Evolutionary conservation across 2,888 invertebrate genomes (phyloP), one percentile per base, ranked within the genome.

Genomic region (Iselma pallidipennis): DNA sequence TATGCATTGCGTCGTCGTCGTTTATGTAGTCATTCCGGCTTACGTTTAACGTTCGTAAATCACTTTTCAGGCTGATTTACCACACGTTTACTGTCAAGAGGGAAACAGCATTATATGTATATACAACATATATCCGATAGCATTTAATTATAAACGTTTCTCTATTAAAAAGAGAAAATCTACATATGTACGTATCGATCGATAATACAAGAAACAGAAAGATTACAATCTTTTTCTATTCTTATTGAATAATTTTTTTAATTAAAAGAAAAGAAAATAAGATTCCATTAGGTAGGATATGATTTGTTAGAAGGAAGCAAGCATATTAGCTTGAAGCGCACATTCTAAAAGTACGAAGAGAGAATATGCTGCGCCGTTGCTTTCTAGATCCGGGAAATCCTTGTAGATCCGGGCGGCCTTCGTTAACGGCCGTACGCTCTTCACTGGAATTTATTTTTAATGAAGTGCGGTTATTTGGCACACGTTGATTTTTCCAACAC

Each of bases 361-460:
- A 45, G 45, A 45, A 45, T 45, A 45, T 45, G 19, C 21, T 60
- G 37, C 66, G 67, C 59, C 63, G 67, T 66, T 72, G 70, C 72
- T 73, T 69, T 73, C 74, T 69, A 81, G 82, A 83, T 82, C 82
- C 82, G 73, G 78, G 78, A 80, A 82, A 81, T 79, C 79, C 77
- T 73, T 76, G 73, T 77, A 81, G 82, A 82, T 81, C 82, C 82
- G 74, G 72, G 45, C 45, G 76, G 78, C 78, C 81, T 80, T 76
- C 78, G 81, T 78, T 77, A 77, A 77, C 76, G 74, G 75, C 73
- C 74, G 67, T 66, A 66, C 71, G 72, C 75, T 74, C 76, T 76
- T 76, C 76, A 71, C 72, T 72, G 76, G 81, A 82, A 83, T 83
- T 83, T 83, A 82, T 83, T 83, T 83, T 83, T 83, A 83, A 83